Conservation (phyloP, 2,113 vertebrate species). For the Poicephalus meyeri region DNA sequence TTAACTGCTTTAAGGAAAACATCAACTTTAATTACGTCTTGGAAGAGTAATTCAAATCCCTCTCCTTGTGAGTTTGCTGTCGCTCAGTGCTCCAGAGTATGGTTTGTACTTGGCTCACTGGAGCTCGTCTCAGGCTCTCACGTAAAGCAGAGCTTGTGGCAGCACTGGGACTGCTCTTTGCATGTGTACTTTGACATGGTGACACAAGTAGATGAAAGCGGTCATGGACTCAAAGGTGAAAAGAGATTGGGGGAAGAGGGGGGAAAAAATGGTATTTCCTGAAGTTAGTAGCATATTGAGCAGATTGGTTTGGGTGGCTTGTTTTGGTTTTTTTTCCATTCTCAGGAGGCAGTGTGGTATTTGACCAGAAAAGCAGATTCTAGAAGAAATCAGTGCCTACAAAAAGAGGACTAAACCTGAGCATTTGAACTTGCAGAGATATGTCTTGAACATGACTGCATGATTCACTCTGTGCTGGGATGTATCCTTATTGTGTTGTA, state of each 20-base stretch:
- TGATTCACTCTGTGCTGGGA: neutral
- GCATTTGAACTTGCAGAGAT: neutral
- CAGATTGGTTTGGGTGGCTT: neutral
- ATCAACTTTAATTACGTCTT: neutral
- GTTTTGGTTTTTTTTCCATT: neutral
- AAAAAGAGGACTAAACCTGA: neutral
- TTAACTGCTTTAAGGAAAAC: neutral
- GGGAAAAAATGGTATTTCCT: neutral
- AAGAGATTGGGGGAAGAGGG: neutral
- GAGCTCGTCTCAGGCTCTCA: neutral
- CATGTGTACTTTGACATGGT: neutral
- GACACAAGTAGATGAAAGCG: neutral
- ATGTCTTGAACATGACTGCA: neutral
- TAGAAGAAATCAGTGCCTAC: neutral
- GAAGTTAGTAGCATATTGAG: neutral
- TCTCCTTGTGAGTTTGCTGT: neutral
- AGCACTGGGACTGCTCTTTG: neutral
- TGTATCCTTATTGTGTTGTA: neutral
- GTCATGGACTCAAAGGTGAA: neutral
- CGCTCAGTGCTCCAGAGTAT: fast-evolving
- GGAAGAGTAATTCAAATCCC: neutral
- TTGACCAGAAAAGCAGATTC: neutral
- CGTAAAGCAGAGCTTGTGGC: fast-evolving
- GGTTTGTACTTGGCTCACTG: neutral
- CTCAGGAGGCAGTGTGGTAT: neutral